Evolutionary conservation across 2,888 invertebrate genomes (phyloP), one percentile per base, ranked within the genome.

Genomic region (Crossocerus cetratus): DNA sequence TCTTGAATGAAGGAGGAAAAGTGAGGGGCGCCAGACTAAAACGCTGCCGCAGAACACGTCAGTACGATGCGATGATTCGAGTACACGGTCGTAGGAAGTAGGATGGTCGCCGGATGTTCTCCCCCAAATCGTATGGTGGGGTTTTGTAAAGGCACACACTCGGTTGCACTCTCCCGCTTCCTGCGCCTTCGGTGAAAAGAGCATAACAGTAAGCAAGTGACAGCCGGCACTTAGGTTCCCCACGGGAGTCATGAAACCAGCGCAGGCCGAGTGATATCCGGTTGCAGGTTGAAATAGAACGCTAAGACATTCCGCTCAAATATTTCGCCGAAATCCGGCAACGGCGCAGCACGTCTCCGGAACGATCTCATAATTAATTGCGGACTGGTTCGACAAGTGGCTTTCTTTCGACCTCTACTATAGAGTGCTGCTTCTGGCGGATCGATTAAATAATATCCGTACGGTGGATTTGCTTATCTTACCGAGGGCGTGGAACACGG

Each of bases 71-170:
- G 84, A 79, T 44, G 72, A 81, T 80, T 77, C 65, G 72, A 74
- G 78, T 43, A 71, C 74, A 77, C 75, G 74, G 74, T 69, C 78
- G 74, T 84, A 85, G 88, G 88, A 88, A 84, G 86, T 87, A 86
- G 87, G 88, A 86, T 85, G 86, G 87, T 78, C 86, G 81, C 78
- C 86, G 86, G 87, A 88, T 86, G 78, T 81, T 58, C 82, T 83
- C 83, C 84, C 81, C 83, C 83, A 78, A 86, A 85, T 71, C 76
- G 69, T 56, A 73, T 77, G 81, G 81, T 83, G 83, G 83, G 81
- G 76, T 42, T 60, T 53, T 44, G 59, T 65, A 80, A 72, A 80
- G 79, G 62, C 75, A 78, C 67, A 45, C 65, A 60, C 66, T 76
- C 79, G 79, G 72, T 80, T 69, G 79, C 73, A 63, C 63, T 76